Evolutionary conservation across 2,797 vertebrate genomes (phyloP), one percentile per base, ranked within the genome.

Genomic region (Gymnothorax reevesii): DNA sequence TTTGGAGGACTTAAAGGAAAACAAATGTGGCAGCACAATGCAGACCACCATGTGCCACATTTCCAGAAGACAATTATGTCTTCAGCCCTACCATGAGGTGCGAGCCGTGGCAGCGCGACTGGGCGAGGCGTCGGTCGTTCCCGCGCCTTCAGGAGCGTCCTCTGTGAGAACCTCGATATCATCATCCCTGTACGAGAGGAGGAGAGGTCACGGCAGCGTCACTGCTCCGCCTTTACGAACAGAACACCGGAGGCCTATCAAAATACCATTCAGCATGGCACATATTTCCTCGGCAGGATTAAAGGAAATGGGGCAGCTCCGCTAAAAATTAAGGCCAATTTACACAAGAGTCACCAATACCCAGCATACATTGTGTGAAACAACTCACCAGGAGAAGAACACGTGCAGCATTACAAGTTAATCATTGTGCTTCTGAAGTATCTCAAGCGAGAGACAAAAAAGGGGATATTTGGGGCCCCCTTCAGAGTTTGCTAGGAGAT

Each of bases 161-260:
- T 99, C 98, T 0, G 94, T 82, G 62, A 99, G 94, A 79, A 99
- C 98, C 92, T 99, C 98, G 0, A 99, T 99, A 91, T 99, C 98
- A 88, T 99, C 98, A 10, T 99, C 98, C 92, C 98, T 99, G 94
- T 49, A 12, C 20, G 75, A 54, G 12, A 73, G 27, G 33, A 10
- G 33, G 69, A 27, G 2, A 69, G n/a, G 57, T 8, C n/a, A 25
- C 66, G 27, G n/a, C 22, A 69, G n/a, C 0, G 62, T 27, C 66
- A 69, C n/a, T 9, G 7, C 10, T 69, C 22, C 9, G 66, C 8
- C n/a, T 69, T 25, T 7, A 69, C 3, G 66, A n/a, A 69, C n/a
- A 0, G 5, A 6, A 5, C 15, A 64, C 15, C 17, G 60, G 60
- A 20, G 60, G 60, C 17, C 4, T 64, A 15, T 4, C 60, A 64